Conservation (phyloP, 2,113 vertebrate genomes). For the Phasianus colchicus region DNA sequence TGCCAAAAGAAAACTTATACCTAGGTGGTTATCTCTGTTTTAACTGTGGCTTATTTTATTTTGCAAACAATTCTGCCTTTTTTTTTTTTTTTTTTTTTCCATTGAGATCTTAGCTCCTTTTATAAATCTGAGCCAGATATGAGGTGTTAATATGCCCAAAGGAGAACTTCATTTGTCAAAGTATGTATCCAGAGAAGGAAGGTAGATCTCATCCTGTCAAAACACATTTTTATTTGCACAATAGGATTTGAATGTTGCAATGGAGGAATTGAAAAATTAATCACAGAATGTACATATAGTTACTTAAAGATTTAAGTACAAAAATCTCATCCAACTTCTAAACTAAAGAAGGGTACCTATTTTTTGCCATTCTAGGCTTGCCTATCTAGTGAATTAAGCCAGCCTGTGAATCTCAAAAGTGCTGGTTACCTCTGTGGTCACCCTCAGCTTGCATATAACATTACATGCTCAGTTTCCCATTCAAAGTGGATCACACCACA, state of each 20-base stretch:
- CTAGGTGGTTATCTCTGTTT: neutral
- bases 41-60: slow-evolving; percentile 2
- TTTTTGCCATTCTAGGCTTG: neutral
- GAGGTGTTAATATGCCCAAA: neutral
- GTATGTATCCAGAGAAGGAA: neutral
- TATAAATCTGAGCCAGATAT: neutral
- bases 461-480: neutral
- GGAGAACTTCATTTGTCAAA: neutral
- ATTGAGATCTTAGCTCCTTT: neutral
- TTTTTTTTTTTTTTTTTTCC: neutral
- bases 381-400: neutral
- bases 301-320: neutral
- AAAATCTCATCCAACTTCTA: neutral
- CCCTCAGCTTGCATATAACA: neutral
- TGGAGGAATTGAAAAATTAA: neutral
- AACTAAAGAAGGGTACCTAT: neutral
- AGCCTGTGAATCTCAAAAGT: neutral
- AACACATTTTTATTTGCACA: slow-evolving; percentile 12
- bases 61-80: neutral
- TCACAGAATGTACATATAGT: neutral
- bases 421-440: neutral
- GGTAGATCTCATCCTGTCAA: neutral
- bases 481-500: neutral
- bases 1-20: neutral
- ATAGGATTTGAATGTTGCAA: neutral